These are phyloP conservation scores for Hypotaenidia philippensis DNA, from an alignment of 2,797 vertebrate genomes.

Conservation along the genomic window DNA sequence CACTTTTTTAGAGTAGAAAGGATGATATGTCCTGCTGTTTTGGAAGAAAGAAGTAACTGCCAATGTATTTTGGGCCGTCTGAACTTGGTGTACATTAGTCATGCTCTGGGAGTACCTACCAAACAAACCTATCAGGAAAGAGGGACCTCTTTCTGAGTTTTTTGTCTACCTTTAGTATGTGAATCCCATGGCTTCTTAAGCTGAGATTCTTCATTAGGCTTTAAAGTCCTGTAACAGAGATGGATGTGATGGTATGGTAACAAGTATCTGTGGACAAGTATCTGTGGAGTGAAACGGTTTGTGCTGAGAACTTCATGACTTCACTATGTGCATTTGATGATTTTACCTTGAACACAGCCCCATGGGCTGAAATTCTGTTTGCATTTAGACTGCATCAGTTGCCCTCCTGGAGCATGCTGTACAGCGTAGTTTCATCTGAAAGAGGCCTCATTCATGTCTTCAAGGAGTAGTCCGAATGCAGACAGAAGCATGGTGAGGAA, in stretches of 20 bases:
- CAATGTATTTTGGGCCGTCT: background rate
- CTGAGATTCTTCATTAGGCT: background rate
- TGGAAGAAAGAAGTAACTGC: background rate
- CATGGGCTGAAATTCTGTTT: conserved; percentile 7
- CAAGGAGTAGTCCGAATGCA: background rate
- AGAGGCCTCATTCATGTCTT: background rate
- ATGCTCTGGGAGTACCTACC: background rate
- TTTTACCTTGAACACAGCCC: background rate
- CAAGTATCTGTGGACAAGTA: background rate
- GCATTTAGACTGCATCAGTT: conserved; percentile 1
- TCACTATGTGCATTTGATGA: background rate
- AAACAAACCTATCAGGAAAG: background rate
- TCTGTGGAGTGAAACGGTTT: background rate
- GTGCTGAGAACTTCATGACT: background rate
- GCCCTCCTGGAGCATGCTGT: background rate
- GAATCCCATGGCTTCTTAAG: background rate
- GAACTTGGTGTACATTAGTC: background rate
- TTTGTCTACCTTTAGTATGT: background rate
- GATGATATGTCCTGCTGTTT: background rate
- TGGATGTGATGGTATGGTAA: background rate
- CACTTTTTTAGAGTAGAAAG: background rate
- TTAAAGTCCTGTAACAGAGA: background rate
- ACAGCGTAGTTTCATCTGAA: background rate
- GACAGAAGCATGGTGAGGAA: background rate
- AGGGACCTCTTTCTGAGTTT: background rate